These are phyloP conservation scores for Chaetorhynchus papuensis DNA, from an alignment of 2,113 vertebrate genomes.

Conservation along the genomic window DNA sequence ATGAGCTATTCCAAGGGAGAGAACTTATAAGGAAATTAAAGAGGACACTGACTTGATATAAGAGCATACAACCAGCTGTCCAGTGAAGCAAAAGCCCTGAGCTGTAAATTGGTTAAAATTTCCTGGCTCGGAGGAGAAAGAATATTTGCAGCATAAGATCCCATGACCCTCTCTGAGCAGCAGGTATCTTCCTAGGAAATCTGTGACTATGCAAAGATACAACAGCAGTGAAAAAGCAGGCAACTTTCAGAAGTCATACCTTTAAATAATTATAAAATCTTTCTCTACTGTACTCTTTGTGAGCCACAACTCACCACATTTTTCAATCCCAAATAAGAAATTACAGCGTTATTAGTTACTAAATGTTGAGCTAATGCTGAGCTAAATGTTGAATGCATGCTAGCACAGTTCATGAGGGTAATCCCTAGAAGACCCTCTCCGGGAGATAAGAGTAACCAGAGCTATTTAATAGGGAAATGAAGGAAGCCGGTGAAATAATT, in stretches of 20 bases:
- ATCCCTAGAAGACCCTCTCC: not conserved
- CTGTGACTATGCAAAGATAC: not conserved
- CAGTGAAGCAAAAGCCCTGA: not conserved
- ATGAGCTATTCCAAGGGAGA: not conserved
- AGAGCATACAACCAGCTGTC: not conserved
- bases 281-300: not conserved
- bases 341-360: not conserved
- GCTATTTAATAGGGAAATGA: not conserved
- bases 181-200: not conserved
- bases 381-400: not conserved
- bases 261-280: not conserved
- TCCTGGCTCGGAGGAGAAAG: not conserved
- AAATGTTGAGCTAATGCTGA: not conserved
- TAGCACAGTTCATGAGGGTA: not conserved
- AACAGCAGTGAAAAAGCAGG: not conserved
- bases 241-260: not conserved
- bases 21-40: not conserved
- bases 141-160: not conserved
- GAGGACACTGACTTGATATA: not conserved
- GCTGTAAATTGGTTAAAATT: not conserved
- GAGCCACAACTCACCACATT: not conserved
- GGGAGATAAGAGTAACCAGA: not conserved
- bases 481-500: not conserved
- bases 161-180: not conserved
- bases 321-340: not conserved